Evolutionary conservation across 2,888 invertebrate species (phyloP), one percentile per base, ranked within the genome.

Genomic region (Piscicola geometra): DNA sequence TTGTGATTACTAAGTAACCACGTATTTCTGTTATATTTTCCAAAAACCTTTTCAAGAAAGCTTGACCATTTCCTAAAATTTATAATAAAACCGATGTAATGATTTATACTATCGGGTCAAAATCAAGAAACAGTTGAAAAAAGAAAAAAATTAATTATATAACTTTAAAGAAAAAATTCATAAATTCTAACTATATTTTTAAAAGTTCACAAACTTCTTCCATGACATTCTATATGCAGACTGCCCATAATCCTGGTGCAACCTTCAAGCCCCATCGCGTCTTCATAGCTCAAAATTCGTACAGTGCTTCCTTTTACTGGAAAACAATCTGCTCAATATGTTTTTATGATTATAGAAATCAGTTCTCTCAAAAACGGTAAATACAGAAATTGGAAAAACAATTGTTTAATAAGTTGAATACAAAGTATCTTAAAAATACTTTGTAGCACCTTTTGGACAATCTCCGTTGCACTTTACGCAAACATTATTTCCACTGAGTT

Each of bases 371-470:
- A 41, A 41, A 41, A 41, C n/a, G n/a, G n/a, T n/a, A n/a, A n/a
- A n/a, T n/a, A n/a, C n/a, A n/a, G 5, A 41, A 41, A 41, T 41
- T 41, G 41, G 41, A 41, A 41, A 41, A 15, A 41, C 15, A 9
- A 9, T 41, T 41, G 15, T 15, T 41, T 41, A 15, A 9, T 41
- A 41, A 41, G 41, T 41, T 15, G 41, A 41, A 15, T 41, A 41
- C 15, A 15, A 15, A 56, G n/a, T 25, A 56, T n/a, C n/a, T n/a
- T n/a, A n/a, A n/a, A n/a, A n/a, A n/a, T n/a, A n/a, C n/a, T n/a
- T n/a, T n/a, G n/a, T n/a, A n/a, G n/a, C n/a, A 56, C 60, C 60
- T 56, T 56, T 56, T 5, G 25, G 3, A 56, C 60, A 56, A 56
- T 15, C 3, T 3, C 21, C 3, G n/a, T 18, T 3, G n/a, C 60